Conservation (phyloP, 2,888 invertebrate species). For the Diachrysia chrysitis region DNA sequence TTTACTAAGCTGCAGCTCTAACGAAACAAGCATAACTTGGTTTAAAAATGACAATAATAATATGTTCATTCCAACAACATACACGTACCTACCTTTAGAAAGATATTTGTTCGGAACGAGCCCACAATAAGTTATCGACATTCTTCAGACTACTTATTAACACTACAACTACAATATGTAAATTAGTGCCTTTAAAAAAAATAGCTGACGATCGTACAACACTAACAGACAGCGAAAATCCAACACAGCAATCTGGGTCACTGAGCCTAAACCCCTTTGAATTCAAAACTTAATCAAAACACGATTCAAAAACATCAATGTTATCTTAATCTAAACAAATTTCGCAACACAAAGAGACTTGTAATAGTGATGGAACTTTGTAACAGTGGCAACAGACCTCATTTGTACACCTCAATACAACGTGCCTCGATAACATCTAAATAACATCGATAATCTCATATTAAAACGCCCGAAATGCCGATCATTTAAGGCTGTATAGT, state of each 20-base stretch:
- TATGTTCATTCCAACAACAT: too few species aligned
- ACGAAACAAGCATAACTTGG: too few species aligned
- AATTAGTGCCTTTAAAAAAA: not conserved
- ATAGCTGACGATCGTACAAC: not conserved
- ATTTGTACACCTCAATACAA: constrained; percentile 86
- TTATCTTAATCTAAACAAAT: constrained; percentile 57
- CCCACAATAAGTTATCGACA: too few species aligned
- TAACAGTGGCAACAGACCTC: constrained; percentile 70
- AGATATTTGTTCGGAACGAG: too few species aligned
- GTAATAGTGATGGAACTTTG: constrained; percentile 69
- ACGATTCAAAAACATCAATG: constrained; percentile 42
- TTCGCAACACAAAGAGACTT: constrained; percentile 63
- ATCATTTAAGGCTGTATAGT: constrained; percentile 59
- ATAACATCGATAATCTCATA: constrained; percentile 80
- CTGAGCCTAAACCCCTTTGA: constrained; percentile 8
- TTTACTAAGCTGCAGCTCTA: too few species aligned
- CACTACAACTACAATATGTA: too few species aligned
- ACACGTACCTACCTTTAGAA: too few species aligned
- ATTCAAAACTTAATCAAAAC: constrained; percentile 57
- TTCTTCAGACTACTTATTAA: too few species aligned
- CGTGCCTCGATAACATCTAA: constrained; percentile 77
- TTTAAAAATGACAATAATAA: too few species aligned
- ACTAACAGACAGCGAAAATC: not conserved
- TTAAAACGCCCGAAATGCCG: constrained; percentile 81
- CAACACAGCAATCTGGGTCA: not conserved